These are phyloP conservation scores for Oasisia sp. DNA, from an alignment of 2,888 invertebrate genomes.

Conservation along the genomic window DNA sequence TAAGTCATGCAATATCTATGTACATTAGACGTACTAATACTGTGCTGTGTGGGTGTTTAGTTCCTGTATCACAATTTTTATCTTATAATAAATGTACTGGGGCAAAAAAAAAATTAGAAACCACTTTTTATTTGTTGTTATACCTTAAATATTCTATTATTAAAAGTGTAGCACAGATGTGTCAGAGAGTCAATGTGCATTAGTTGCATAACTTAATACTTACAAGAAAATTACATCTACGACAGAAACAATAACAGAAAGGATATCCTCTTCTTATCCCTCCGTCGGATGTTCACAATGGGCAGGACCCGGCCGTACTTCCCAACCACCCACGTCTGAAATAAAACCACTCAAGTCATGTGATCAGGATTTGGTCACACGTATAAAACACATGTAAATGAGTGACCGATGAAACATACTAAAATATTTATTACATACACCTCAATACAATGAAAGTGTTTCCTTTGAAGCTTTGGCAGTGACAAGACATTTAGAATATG, in stretches of 20 bases:
- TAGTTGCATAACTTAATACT: background rate
- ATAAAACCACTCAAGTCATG: background rate
- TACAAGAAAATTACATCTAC: background rate
- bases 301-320: constrained; percentile 57
- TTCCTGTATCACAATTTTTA: background rate
- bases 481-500: no score
- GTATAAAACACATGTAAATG: no score
- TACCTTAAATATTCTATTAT: background rate
- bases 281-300: constrained; percentile 50
- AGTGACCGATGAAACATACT: no score
- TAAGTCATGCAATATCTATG: background rate
- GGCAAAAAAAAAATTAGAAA: background rate
- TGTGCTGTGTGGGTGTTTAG: background rate
- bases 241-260: constrained; percentile 28
- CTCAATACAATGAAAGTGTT: no score
- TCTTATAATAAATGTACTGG: background rate
- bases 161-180: no score
- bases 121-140: background rate
- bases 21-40: no score
- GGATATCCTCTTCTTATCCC: constrained; percentile 49
- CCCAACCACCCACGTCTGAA: constrained; percentile 53
- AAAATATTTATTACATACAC: no score
- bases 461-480: no score
- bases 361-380: no score
- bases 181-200: background rate